A percentile compares a stretch with the other conserved stretches of the same genome.
phyloP scores from a whole-genome alignment of 1,140 invertebrate species.

The Coelopa frigida region DNA sequence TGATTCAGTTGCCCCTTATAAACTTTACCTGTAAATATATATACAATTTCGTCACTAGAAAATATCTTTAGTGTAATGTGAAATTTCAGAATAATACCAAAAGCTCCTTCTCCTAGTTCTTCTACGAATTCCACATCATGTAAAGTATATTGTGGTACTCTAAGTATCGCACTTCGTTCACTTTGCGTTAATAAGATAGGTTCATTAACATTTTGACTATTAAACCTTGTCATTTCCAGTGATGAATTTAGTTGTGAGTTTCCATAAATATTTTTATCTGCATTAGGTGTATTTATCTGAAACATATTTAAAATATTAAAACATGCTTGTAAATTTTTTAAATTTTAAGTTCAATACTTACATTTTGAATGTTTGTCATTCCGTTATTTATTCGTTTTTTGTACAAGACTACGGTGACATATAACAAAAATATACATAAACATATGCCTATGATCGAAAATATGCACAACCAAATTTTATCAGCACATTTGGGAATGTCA shows the following conservation, averaged over 20 bases:
- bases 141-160: slow-evolving; percentile 64
- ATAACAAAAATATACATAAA: slow-evolving; percentile 34
- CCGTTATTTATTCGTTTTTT: slow-evolving; percentile 50
- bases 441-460: slow-evolving; percentile 46
- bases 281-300: slow-evolving; percentile 59
- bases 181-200: slow-evolving; percentile 35
- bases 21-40: slow-evolving; percentile 59
- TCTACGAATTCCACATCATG: slow-evolving; percentile 83
- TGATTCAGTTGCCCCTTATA: slow-evolving; percentile 86
- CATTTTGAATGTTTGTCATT: slow-evolving; percentile 56
- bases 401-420: slow-evolving; percentile 48
- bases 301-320: slow-evolving; percentile 16
- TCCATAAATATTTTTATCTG: slow-evolving; percentile 73
- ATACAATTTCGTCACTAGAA: neutral
- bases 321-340: neutral
- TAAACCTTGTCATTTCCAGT: slow-evolving; percentile 62
- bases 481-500: slow-evolving; percentile 74
- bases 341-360: slow-evolving; percentile 27
- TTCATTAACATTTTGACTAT: slow-evolving; percentile 10
- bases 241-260: slow-evolving; percentile 58
- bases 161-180: slow-evolving; percentile 46
- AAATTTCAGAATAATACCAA: slow-evolving; percentile 55
- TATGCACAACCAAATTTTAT: slow-evolving; percentile 57
- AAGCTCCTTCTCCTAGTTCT: slow-evolving; percentile 93
- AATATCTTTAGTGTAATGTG: neutral